Percentiles rank a stretch among this genome's conserved stretches.
Evolutionary conservation across 2,797 vertebrate species (phyloP).

Genomic region (Sebastes minor): DNA sequence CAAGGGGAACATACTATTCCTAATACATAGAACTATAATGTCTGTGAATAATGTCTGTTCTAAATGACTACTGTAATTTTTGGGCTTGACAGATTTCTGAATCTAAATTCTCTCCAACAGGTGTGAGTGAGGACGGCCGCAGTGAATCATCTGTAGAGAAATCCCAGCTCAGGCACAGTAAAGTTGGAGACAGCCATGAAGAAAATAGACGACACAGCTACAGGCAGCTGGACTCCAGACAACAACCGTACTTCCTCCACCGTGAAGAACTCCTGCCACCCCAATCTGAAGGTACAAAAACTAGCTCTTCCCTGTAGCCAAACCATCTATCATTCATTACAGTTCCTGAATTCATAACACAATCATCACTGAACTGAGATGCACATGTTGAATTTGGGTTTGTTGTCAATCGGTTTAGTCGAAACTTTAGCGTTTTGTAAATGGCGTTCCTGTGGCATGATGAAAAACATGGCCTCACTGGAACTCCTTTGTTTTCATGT

Average conservation of each 20-base stretch:
- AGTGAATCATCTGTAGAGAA: slow-evolving; percentile 70
- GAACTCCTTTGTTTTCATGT: not conserved
- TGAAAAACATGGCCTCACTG: not conserved
- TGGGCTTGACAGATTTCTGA: not conserved
- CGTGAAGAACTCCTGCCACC: slow-evolving; percentile 70
- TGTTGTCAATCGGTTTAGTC: not conserved
- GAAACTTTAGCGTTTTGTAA: not conserved
- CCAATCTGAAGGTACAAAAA: slow-evolving; percentile 87
- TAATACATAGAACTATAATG: not conserved
- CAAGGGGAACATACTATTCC: not conserved
- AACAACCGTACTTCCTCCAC: slow-evolving; percentile 43
- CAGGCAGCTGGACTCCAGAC: slow-evolving; percentile 67
- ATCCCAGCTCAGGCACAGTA: slow-evolving; percentile 66
- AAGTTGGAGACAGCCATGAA: slow-evolving; percentile 47
- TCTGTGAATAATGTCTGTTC: not conserved
- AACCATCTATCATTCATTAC: not conserved
- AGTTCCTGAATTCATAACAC: not conserved
- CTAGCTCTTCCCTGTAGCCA: not conserved
- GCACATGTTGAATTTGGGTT: not conserved
- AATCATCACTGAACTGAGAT: not conserved
- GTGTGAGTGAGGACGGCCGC: slow-evolving; percentile 44
- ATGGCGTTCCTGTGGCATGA: no score
- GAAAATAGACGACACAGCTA: slow-evolving; percentile 75
- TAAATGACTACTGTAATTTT: not conserved
- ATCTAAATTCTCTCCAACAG: slow-evolving; percentile 44